phyloP scores from a whole-genome alignment of 2,888 invertebrate species.

The Clistopyga incitator region DNA sequence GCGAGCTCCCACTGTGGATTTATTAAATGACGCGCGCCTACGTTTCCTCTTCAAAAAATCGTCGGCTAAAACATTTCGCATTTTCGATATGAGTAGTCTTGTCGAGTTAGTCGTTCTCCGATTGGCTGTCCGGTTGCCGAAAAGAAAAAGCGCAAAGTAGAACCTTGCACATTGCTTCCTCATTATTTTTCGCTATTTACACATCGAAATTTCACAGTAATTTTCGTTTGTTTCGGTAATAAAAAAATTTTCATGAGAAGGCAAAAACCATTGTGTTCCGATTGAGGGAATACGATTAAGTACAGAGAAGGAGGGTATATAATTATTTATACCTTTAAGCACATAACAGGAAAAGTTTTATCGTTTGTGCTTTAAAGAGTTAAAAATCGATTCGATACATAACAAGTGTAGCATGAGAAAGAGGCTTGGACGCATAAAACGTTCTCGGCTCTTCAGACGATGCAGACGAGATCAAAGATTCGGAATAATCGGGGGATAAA shows the following conservation, averaged over 20 bases:
- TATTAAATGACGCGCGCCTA: constrained; percentile 24
- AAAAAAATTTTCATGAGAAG: too few relatives aligned
- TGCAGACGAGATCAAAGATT: constrained; percentile 39
- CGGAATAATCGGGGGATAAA: constrained; percentile 56
- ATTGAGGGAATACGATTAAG: not conserved
- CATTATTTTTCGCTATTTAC: too few relatives aligned
- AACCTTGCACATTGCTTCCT: too few relatives aligned
- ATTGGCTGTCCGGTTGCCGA: not conserved
- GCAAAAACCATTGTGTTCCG: not conserved
- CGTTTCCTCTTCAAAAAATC: too few relatives aligned
- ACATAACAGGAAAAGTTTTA: not conserved
- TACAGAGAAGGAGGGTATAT: not conserved
- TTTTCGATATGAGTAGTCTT: too few relatives aligned
- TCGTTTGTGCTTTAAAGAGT: not conserved
- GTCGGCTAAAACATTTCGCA: too few relatives aligned
- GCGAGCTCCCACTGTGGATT: constrained; percentile 22
- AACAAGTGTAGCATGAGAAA: not conserved
- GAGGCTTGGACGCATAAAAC: not conserved
- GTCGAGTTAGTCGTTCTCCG: too few relatives aligned
- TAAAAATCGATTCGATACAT: not conserved
- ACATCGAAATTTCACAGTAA: too few relatives aligned
- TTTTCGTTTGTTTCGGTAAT: too few relatives aligned
- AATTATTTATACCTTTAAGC: not conserved
- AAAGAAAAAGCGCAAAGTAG: too few relatives aligned
- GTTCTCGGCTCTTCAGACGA: not conserved